A percentile compares a stretch with the other conserved stretches of the same genome.
These are phyloP conservation scores for Orientallactaga sibirica DNA, from an alignment of 2,797 vertebrate species.

Conservation along the genomic window DNA sequence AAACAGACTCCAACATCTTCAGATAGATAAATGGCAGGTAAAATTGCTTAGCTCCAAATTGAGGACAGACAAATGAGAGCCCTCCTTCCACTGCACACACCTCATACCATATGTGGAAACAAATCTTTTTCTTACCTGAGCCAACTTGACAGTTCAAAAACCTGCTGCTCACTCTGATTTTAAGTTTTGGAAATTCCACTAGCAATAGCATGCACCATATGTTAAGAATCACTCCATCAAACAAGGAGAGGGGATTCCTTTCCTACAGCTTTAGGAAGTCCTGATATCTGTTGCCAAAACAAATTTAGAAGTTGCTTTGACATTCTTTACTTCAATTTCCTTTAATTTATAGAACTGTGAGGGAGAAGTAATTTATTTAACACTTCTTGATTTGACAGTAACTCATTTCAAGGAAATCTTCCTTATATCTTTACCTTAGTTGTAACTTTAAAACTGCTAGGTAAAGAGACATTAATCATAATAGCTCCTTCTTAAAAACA, in stretches of 20 bases:
- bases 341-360: conserved; percentile 60
- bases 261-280: conserved; percentile 74
- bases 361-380: neutral
- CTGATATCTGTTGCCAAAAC: conserved; percentile 80
- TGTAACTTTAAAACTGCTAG: neutral
- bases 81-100: neutral
- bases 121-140: conserved; percentile 61
- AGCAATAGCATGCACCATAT: conserved; percentile 81
- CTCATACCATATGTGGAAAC: conserved; percentile 75
- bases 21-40: conserved; percentile 4
- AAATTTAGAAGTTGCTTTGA: conserved; percentile 79
- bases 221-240: conserved; percentile 79
- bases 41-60: conserved; percentile 1
- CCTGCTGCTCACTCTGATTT: conserved; percentile 67
- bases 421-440: conserved; percentile 21
- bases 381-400: conserved; percentile 54
- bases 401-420: conserved; percentile 37
- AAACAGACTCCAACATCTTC: conserved; percentile 25
- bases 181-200: conserved; percentile 81
- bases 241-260: conserved; percentile 76
- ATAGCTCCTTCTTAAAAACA: neutral
- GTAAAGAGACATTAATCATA: conserved; percentile 28
- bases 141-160: conserved; percentile 75
- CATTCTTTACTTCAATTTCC: conserved; percentile 58
- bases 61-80: conserved; percentile 32